A percentile compares a stretch with the other conserved stretches of the same genome.
Evolutionary conservation across 1,140 invertebrate genomes (phyloP).

Genomic region (Cotesia chilonis): DNA sequence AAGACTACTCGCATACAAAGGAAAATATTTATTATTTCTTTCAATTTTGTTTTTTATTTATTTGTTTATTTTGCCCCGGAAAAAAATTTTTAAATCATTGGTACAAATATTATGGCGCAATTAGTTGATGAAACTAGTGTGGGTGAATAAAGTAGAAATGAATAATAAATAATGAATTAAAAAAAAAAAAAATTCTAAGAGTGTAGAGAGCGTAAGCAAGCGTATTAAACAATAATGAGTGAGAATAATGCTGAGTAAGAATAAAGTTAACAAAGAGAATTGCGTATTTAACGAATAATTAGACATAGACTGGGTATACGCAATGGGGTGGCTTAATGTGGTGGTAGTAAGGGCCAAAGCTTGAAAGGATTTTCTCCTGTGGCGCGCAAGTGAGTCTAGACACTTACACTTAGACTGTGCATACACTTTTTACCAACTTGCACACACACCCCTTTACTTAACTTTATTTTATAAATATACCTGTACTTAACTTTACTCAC

Average conservation of each 20-base stretch:
- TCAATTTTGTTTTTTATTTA: too few species aligned
- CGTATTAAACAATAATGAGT: neutral
- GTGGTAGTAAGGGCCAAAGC: conserved; percentile 17
- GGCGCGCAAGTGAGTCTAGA: neutral
- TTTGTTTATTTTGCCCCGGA: too few species aligned
- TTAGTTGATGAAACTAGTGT: too few species aligned
- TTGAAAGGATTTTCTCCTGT: conserved; percentile 29
- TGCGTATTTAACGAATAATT: conserved; percentile 44
- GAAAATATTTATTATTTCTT: too few species aligned
- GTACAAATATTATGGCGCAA: too few species aligned
- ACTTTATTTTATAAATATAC: neutral
- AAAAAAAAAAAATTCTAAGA: neutral
- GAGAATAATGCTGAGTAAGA: neutral
- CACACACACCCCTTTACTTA: neutral
- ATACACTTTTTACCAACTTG: too few species aligned
- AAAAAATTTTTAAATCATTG: too few species aligned
- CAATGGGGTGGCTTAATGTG: conserved; percentile 5
- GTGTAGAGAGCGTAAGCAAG: neutral
- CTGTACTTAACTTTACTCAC: neutral
- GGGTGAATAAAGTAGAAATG: too few species aligned
- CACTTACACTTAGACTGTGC: neutral
- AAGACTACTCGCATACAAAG: too few species aligned
- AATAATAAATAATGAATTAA: neutral
- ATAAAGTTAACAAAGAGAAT: conserved; percentile 33
- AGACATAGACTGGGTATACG: conserved; percentile 28